Conservation (phyloP, 2,113 vertebrate species). For the Python bivittatus region DNA sequence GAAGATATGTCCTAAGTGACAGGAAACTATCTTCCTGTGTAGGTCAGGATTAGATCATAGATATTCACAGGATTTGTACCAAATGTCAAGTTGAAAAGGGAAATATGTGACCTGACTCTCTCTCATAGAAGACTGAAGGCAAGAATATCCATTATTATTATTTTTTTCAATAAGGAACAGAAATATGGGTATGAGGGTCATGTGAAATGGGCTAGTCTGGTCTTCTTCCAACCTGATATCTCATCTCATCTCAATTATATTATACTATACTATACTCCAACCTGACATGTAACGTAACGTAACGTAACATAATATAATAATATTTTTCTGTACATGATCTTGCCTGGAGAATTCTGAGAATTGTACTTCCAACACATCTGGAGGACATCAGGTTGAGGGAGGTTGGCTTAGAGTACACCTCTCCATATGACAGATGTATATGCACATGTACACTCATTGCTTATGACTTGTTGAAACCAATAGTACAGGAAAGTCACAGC, state of each 20-base stretch:
- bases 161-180: background rate
- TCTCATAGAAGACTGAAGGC: background rate
- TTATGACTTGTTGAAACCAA: background rate
- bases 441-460: background rate
- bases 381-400: background rate
- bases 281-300: no score
- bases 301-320: no score
- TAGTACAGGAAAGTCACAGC: background rate
- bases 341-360: background rate
- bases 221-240: background rate
- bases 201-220: background rate
- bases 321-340: background rate
- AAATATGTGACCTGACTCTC: background rate
- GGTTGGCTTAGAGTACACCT: background rate
- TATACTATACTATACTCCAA: background rate
- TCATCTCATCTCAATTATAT: background rate
- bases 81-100: background rate
- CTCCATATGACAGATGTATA: background rate
- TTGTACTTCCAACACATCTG: background rate
- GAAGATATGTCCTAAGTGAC: background rate
- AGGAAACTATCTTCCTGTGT: background rate
- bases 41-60: background rate
- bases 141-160: background rate
- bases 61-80: background rate
- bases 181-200: background rate